A percentile compares a stretch with the other conserved stretches of the same genome.
These are phyloP conservation scores for Dryobota labecula DNA, from an alignment of 2,888 invertebrate species.

Conservation along the genomic window DNA sequence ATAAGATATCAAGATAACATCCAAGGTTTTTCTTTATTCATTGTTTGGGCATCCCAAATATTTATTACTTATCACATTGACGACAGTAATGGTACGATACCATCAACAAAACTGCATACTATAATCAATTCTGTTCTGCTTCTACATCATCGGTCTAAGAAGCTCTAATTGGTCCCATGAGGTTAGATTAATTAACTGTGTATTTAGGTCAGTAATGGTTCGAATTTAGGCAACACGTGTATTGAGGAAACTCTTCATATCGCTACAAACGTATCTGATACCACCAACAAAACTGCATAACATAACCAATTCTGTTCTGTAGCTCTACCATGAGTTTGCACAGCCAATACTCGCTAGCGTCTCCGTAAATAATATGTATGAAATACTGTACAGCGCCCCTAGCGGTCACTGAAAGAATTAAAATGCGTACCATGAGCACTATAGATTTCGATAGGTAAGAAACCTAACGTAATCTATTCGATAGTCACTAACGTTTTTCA, in stretches of 20 bases:
- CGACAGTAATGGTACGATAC: not conserved
- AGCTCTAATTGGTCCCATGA: conserved; percentile 34
- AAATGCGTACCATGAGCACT: no score
- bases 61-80: not conserved
- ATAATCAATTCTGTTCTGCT: conserved; percentile 20
- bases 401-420: no score
- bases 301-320: no score
- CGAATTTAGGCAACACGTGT: conserved; percentile 27
- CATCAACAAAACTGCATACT: not conserved
- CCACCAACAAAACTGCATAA: no score
- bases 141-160: conserved; percentile 7
- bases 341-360: no score
- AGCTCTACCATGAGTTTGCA: no score
- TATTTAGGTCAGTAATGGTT: conserved; percentile 5
- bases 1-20: conserved; percentile 24
- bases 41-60: not conserved
- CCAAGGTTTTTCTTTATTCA: conserved; percentile 17
- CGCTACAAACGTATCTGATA: not conserved
- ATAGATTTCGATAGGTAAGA: no score
- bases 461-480: no score
- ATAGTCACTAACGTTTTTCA: no score
- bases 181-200: conserved; percentile 27
- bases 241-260: not conserved
- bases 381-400: no score
- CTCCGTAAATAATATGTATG: no score